Base-by-base conservation (phyloP, 2,888 invertebrate genomes). In the Drosophila neotestacea region DNA sequence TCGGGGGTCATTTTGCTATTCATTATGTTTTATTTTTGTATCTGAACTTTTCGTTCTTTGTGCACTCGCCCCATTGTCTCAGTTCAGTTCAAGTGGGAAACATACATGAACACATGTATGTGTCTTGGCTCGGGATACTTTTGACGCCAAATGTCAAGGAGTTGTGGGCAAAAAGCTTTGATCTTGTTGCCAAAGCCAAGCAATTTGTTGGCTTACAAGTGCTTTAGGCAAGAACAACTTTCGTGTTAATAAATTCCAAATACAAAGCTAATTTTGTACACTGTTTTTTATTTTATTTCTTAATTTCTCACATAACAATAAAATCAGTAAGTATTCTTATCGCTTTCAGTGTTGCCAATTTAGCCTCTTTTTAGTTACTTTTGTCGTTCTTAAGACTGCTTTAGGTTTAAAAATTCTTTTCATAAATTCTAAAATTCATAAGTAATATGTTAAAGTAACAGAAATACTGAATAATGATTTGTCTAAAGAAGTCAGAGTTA, bases 1-100 rank as follows among this genome's bases (percentile, higher is more conserved):
- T 69, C 77, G 77, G 74, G 82, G 89, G 81, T 86, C 81, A 88
- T 50, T 86, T 80, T 64, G 81, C 71, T 66, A 83, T 83, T 68
- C 69, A 87, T 71, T 78, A 62, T 76, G 63, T 10, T 44, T 44
- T 28, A 44, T 59, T 55, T 52, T 42, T 73, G 69, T 59, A 61
- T 70, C 70, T 74, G 64, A 79, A 65, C 75, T 67, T 79, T 76
- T 58, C 50, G 46, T 73, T 66, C 80, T 70, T 79, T 70, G 70
- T 73, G 46, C 70, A 44, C 54, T 54, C 79, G 64, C 65, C 75
- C 68, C 68, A 79, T 78, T 76, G 73, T 79, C 50, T 73, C 52
- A 47, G 61, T 30, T 76, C 58, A 39, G 67, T 30, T 30, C n/a
- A 2, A 42, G 50, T 7, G 36, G 7, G 36, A 22, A 48, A 30